phyloP scores from a whole-genome alignment of 2,888 invertebrate genomes.

The Neoscelio sp. region DNA sequence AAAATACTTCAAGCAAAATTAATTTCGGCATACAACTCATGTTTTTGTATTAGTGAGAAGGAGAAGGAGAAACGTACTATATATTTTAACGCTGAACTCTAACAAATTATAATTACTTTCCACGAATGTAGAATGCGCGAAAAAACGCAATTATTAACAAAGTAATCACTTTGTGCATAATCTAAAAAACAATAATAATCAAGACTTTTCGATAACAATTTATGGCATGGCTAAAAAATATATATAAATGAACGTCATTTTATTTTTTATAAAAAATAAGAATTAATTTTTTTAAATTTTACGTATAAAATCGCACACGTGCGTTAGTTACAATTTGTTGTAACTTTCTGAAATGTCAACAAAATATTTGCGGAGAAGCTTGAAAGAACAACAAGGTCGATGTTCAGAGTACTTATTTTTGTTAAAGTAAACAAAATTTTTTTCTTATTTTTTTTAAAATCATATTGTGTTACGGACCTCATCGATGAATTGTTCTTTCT shows the following conservation, averaged over 20 bases:
- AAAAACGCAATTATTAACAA: constrained; percentile 43
- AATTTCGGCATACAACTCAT: constrained; percentile 29
- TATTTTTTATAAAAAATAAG: constrained; percentile 31
- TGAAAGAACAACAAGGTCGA: constrained; percentile 35
- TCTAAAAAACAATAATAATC: not conserved
- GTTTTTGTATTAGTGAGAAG: constrained; percentile 37
- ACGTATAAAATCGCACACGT: not conserved
- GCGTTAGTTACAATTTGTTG: not conserved
- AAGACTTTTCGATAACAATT: constrained; percentile 21
- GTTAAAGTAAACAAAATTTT: constrained; percentile 24
- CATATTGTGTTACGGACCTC: not conserved
- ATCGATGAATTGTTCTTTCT: constrained; percentile 34
- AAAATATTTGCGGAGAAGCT: constrained; percentile 14
- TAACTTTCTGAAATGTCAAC: not conserved
- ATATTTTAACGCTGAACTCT: constrained; percentile 52
- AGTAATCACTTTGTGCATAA: constrained; percentile 16
- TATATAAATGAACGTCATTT: too few relatives aligned
- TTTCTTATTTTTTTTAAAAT: not conserved
- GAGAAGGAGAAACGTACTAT: constrained; percentile 16
- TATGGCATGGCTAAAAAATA: constrained; percentile 18
- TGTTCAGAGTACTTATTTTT: constrained; percentile 49
- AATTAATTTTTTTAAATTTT: constrained; percentile 32
- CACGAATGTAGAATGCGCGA: constrained; percentile 15
- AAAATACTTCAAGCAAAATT: constrained; percentile 8
- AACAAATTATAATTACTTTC: constrained; percentile 41